A percentile compares a stretch with the other conserved stretches of the same genome.
Conservation (phyloP, 1,140 invertebrate genomes). For the Cephus cinctus region DNA sequence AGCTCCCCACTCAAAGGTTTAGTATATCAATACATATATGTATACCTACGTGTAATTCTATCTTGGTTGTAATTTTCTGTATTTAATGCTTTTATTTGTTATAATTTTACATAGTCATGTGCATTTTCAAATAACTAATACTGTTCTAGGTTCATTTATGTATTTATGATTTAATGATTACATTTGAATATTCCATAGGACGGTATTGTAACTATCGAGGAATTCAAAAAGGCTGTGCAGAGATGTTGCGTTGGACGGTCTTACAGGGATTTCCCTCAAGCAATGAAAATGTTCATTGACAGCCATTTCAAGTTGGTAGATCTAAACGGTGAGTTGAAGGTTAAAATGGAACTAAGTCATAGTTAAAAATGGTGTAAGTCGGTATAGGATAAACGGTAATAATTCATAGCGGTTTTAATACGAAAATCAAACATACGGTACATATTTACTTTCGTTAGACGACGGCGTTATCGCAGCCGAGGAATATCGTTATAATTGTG, state of each 20-base stretch:
- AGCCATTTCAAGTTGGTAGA: conserved; percentile 79
- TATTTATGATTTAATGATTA: conserved; percentile 3
- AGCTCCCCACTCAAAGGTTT: no score
- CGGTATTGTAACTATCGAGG: conserved; percentile 75
- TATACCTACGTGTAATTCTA: no score
- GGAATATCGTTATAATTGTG: conserved; percentile 80
- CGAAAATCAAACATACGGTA: background rate
- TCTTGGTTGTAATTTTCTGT: background rate
- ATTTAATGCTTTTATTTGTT: conserved; percentile 1
- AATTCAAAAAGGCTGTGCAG: conserved; percentile 79
- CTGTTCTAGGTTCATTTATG: conserved; percentile 1
- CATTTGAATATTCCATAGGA: conserved; percentile 58
- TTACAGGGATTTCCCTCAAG: conserved; percentile 78
- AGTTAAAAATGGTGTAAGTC: background rate
- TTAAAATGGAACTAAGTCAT: background rate
- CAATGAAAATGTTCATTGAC: conserved; percentile 81
- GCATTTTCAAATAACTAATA: background rate
- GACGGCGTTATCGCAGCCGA: conserved; percentile 76
- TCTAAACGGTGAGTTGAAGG: conserved; percentile 62
- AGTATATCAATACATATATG: no score
- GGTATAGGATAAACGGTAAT: conserved; percentile 6
- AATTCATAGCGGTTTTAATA: background rate
- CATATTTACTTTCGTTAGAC: conserved; percentile 40
- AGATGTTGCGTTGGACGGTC: conserved; percentile 75
- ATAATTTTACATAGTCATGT: background rate